phyloP scores from a whole-genome alignment of 2,113 vertebrate species.

The Pampusana beccarii region DNA sequence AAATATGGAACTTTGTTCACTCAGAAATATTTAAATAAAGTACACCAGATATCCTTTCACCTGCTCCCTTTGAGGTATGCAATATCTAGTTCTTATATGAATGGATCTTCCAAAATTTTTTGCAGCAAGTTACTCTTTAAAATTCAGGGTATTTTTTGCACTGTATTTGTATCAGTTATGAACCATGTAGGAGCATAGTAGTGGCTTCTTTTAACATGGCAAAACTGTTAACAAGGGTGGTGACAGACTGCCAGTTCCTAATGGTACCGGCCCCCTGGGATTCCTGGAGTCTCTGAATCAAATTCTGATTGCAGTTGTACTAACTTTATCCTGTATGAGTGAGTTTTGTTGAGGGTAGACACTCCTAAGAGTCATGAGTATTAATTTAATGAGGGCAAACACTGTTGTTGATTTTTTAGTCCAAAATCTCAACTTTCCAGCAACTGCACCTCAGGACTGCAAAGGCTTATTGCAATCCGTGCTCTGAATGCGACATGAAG shows the following conservation, averaged over 20 bases:
- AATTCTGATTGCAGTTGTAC: not conserved
- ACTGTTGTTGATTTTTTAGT: not conserved
- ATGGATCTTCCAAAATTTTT: not conserved
- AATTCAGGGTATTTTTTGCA: not conserved
- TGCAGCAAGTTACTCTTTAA: not conserved
- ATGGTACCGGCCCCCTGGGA: not conserved
- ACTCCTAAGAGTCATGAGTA: not conserved
- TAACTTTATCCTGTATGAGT: not conserved
- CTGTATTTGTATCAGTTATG: not conserved
- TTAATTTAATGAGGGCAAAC: not conserved
- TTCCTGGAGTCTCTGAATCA: not conserved
- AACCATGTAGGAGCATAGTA: not conserved
- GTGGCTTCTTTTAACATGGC: not conserved
- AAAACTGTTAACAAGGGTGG: not conserved
- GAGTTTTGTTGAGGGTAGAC: not conserved
- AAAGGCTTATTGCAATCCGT: not conserved
- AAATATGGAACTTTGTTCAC: not conserved
- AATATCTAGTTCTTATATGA: not conserved
- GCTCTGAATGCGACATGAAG: not conserved
- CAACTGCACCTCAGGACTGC: not conserved
- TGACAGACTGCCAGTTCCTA: conserved; percentile 1
- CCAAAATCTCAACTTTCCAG: not conserved
- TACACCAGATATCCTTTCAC: not conserved
- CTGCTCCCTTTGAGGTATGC: not conserved
- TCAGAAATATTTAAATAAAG: not conserved